Evolutionary conservation across 1,140 invertebrate genomes (phyloP).

Genomic region (Philaenus spumarius): DNA sequence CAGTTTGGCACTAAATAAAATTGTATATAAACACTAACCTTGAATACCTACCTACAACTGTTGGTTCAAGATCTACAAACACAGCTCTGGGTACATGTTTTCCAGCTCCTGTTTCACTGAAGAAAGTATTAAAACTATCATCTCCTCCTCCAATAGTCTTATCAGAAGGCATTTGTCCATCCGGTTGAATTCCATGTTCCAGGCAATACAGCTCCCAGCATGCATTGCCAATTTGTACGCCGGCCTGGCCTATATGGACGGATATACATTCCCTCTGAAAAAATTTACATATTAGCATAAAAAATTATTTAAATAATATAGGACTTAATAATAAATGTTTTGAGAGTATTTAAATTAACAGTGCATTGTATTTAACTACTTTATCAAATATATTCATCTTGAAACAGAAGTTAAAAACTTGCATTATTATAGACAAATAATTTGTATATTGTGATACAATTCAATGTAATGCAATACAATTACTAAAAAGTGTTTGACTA

Average conservation of each 20-base stretch:
- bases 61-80: conserved; percentile 83
- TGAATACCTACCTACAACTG: conserved; percentile 74
- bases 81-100: conserved; percentile 81
- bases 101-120: conserved; percentile 80
- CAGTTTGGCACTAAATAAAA: not conserved
- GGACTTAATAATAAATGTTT: no score
- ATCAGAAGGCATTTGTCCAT: conserved; percentile 74
- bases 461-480: no score
- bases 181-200: conserved; percentile 86
- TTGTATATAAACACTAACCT: not conserved
- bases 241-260: conserved; percentile 84
- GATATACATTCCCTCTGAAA: conserved; percentile 76
- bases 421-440: no score
- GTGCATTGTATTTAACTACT: no score
- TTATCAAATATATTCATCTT: no score
- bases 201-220: conserved; percentile 85
- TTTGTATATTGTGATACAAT: no score
- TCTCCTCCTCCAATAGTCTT: conserved; percentile 61
- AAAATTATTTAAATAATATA: no score
- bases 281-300: no score
- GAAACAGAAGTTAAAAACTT: no score
- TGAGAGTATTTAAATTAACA: no score
- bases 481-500: no score
- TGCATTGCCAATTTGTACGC: conserved; percentile 84
- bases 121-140: conserved; percentile 85